Percentiles rank a stretch among this genome's conserved stretches.
These are phyloP conservation scores for Rhinoraja longicauda DNA, from an alignment of 2,797 vertebrate genomes.

Conservation along the genomic window DNA sequence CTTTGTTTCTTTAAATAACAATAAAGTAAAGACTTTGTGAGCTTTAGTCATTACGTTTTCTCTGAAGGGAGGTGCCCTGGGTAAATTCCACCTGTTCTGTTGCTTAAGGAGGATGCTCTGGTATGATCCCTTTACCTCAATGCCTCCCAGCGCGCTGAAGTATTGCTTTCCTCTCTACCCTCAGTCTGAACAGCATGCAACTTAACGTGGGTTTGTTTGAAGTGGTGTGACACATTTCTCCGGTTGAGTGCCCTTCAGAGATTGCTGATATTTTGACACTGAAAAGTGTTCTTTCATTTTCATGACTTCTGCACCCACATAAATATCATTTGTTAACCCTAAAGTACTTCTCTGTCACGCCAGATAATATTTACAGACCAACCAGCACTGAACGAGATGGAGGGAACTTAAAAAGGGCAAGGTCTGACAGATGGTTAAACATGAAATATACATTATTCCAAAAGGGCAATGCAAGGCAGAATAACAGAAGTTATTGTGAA, in stretches of 20 bases:
- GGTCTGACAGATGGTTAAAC: background rate
- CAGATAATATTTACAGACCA: background rate
- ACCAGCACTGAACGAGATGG: background rate
- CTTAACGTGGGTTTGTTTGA: background rate
- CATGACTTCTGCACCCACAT: conserved; percentile 13
- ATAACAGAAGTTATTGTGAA: background rate
- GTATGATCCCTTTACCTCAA: background rate
- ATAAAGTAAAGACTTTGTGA: background rate
- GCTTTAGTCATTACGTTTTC: background rate
- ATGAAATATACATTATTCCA: background rate
- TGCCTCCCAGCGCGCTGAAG: background rate
- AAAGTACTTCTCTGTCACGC: background rate
- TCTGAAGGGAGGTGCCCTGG: background rate
- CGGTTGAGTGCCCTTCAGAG: background rate
- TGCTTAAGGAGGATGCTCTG: background rate
- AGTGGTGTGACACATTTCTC: background rate
- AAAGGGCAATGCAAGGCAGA: too few relatives aligned
- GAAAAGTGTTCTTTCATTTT: conserved; percentile 4
- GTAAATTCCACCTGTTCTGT: background rate
- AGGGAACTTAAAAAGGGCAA: background rate
- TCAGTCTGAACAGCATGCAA: background rate
- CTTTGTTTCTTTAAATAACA: background rate
- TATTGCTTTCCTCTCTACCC: background rate
- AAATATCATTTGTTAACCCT: background rate
- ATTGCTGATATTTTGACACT: background rate